Base-by-base conservation (phyloP, 2,113 vertebrate genomes). In the Xyrauchen texanus region DNA sequence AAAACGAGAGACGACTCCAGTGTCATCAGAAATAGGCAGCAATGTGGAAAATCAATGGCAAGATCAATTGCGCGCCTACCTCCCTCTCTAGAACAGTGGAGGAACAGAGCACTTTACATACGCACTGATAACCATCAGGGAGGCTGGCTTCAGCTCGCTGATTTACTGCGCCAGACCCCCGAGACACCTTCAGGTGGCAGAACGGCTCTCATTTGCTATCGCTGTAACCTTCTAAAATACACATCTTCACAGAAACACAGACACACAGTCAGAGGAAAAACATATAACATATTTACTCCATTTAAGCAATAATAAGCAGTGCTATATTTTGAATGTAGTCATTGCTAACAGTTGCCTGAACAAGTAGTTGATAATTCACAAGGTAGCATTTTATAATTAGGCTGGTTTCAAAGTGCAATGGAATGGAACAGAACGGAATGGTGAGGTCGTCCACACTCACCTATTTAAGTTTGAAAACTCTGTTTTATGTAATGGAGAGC, bases 21-120 rank as follows among this genome's bases (percentile, higher is more conserved):
- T 81, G 73, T 72, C 83, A 83, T 81, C 79, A 84, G 74, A 83
- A 85, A 86, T 62, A 77, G 75, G 73, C 69, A 77, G 83, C 76
- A 76, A 85, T 82, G 77, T 86, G 58, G 73, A 62, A 81, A 86
- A 84, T 86, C 85, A 75, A 86, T 83, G 81, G 74, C 16, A 45
- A 76, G 82, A 86, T 83, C 85, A 86, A 84, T 84, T 45, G 64
- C 13, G 68, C 64, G 47, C 78, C 78, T 81, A 74, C 79, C 68
- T 78, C 57, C 46, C 77, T 82, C 80, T 80, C 72, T 49, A 63
- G 47, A 78, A 73, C 70, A 21, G 47, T 45, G 58, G 74, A 63
- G 64, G 34, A 77, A 76, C 21, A 15, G 47, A 64, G 68, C 82
- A 55, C 74, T 73, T 77, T 72, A 77, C 64, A 71, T 51, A 55